Evolutionary conservation across 2,888 invertebrate genomes (phyloP).

Genomic region (Drosophila nigricruria): DNA sequence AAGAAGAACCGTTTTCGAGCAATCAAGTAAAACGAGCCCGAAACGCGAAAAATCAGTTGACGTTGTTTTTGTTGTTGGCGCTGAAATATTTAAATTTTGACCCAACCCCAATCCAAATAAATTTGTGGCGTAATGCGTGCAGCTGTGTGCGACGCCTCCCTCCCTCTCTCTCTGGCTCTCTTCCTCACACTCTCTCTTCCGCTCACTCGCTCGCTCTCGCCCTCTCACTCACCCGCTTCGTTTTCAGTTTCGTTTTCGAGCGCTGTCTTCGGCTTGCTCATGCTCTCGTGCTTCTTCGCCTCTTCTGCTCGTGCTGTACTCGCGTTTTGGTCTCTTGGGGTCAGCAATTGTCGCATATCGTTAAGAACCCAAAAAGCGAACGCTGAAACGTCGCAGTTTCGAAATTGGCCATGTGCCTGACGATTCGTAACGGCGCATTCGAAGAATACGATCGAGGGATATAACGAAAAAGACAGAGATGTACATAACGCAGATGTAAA

Average conservation of each 20-base stretch:
- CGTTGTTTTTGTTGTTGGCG: constrained; percentile 56
- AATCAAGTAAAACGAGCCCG: constrained; percentile 72
- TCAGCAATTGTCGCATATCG: constrained; percentile 73
- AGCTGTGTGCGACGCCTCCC: constrained; percentile 58
- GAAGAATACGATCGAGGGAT: constrained; percentile 12
- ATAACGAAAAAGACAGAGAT: constrained; percentile 16
- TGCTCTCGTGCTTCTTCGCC: constrained; percentile 12
- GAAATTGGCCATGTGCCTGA: constrained; percentile 62
- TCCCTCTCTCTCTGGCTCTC: neutral
- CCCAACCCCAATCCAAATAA: constrained; percentile 79
- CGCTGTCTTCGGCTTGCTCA: constrained; percentile 22
- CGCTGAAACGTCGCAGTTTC: constrained; percentile 40
- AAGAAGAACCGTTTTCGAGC: constrained; percentile 44
- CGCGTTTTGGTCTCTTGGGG: constrained; percentile 70
- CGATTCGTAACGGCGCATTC: constrained; percentile 44
- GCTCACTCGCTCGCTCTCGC: too few relatives aligned
- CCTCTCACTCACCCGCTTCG: neutral
- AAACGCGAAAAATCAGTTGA: constrained; percentile 75
- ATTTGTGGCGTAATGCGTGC: constrained; percentile 76
- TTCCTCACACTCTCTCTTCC: too few relatives aligned
- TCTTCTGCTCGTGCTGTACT: constrained; percentile 41
- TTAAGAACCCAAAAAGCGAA: constrained; percentile 61
- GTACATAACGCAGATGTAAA: constrained; percentile 25
- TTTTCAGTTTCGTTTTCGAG: constrained; percentile 23
- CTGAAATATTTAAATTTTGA: constrained; percentile 78